These are phyloP conservation scores for Tachina fera DNA, from an alignment of 2,888 invertebrate species.

Conservation along the genomic window DNA sequence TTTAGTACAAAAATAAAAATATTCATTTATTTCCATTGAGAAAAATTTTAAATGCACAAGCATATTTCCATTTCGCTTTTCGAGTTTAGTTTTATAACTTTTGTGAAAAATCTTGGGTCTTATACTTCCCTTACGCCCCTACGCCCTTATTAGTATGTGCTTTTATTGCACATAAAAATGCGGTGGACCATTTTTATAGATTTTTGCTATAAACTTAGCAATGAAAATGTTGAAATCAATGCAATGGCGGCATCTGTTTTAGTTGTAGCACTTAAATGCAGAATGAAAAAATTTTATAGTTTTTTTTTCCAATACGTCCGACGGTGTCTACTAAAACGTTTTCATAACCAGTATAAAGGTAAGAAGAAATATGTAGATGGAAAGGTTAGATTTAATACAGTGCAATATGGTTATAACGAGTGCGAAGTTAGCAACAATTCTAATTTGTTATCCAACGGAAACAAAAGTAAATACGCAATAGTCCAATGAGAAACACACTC, in stretches of 20 bases:
- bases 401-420: background rate
- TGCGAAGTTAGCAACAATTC: too few species aligned
- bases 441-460: background rate
- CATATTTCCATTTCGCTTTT: too few species aligned
- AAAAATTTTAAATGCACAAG: too few species aligned
- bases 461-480: background rate
- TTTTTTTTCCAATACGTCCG: conserved; percentile 5
- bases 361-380: background rate
- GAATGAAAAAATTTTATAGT: conserved; percentile 38
- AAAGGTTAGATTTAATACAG: conserved; percentile 32
- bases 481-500: too few species aligned
- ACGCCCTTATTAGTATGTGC: conserved; percentile 4
- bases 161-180: conserved; percentile 44
- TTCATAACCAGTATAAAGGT: conserved; percentile 19
- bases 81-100: too few species aligned
- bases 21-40: background rate
- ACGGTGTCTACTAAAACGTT: conserved; percentile 19
- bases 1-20: background rate
- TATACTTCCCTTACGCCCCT: background rate
- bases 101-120: too few species aligned
- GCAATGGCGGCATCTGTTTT: conserved; percentile 51
- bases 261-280: conserved; percentile 27
- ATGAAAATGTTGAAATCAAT: conserved; percentile 60
- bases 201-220: conserved; percentile 45
- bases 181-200: conserved; percentile 37